These are phyloP conservation scores for Bolborhynchus lineola DNA, from an alignment of 2,113 vertebrate genomes.

Conservation along the genomic window DNA sequence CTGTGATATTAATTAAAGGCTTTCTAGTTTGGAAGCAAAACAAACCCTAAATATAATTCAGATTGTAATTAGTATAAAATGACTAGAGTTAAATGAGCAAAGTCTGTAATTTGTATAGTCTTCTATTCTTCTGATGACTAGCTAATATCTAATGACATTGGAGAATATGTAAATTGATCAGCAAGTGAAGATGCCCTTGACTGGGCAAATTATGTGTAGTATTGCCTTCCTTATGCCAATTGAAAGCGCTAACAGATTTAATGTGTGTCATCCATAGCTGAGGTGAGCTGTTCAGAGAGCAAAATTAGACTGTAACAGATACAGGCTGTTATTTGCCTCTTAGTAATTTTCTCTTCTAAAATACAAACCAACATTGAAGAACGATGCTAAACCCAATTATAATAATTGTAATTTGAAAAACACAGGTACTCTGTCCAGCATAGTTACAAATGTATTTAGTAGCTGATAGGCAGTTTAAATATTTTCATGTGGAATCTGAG, in stretches of 20 bases:
- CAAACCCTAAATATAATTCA: constrained; percentile 61
- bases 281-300: constrained; percentile 68
- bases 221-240: constrained; percentile 69
- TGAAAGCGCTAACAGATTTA: constrained; percentile 71
- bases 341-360: constrained; percentile 71
- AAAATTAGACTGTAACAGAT: constrained; percentile 72
- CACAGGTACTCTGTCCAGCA: constrained; percentile 28
- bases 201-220: constrained; percentile 72
- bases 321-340: constrained; percentile 62
- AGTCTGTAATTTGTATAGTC: constrained; percentile 56
- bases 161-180: constrained; percentile 78
- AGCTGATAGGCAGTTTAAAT: constrained; percentile 67
- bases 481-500: constrained; percentile 71
- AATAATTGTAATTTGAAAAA: constrained; percentile 68
- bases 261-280: constrained; percentile 50
- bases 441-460: constrained; percentile 65
- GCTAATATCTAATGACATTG: constrained; percentile 66
- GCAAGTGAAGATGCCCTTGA: constrained; percentile 78
- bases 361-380: constrained; percentile 58
- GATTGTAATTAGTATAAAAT: constrained; percentile 51
- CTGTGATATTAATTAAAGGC: constrained; percentile 47
- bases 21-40: constrained; percentile 53
- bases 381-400: constrained; percentile 63
- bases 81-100: constrained; percentile 57
- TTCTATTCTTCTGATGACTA: constrained; percentile 66